Percentiles rank a stretch among this genome's conserved stretches.
Conservation (phyloP, 2,797 vertebrate species). For the Micropoecilia bifurca region DNA sequence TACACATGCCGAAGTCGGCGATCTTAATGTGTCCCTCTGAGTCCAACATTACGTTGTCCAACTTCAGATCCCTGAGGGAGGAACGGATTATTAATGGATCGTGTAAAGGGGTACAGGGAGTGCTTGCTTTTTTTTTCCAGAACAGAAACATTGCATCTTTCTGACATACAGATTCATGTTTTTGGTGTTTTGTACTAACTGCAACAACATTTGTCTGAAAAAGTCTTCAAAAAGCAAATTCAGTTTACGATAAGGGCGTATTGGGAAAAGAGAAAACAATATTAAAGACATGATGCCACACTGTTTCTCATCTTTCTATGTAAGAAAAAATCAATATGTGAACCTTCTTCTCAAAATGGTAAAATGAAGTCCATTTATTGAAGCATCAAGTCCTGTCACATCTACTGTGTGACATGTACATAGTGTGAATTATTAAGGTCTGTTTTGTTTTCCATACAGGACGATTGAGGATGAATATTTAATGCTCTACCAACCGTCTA, state of each 20-base stretch:
- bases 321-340: neutral
- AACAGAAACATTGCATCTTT: neutral
- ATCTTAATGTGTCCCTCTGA: slow-evolving; percentile 98
- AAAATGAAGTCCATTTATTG: neutral
- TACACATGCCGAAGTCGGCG: slow-evolving; percentile 98
- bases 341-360: neutral
- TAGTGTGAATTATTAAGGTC: neutral
- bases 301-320: neutral
- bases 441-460: neutral
- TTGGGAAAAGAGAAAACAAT: neutral
- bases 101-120: neutral
- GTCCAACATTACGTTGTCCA: slow-evolving; percentile 98
- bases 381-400: neutral
- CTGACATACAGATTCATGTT: neutral
- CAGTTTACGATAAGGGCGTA: neutral
- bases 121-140: neutral
- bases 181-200: neutral
- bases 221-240: neutral
- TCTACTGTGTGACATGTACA: neutral
- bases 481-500: neutral
- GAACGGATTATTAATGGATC: slow-evolving; percentile 9
- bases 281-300: neutral
- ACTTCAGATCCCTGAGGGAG: slow-evolving; percentile 90
- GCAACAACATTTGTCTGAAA: neutral
- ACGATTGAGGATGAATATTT: neutral